Conservation (phyloP, 2,888 invertebrate species). For the Tetragonula carbonaria region DNA sequence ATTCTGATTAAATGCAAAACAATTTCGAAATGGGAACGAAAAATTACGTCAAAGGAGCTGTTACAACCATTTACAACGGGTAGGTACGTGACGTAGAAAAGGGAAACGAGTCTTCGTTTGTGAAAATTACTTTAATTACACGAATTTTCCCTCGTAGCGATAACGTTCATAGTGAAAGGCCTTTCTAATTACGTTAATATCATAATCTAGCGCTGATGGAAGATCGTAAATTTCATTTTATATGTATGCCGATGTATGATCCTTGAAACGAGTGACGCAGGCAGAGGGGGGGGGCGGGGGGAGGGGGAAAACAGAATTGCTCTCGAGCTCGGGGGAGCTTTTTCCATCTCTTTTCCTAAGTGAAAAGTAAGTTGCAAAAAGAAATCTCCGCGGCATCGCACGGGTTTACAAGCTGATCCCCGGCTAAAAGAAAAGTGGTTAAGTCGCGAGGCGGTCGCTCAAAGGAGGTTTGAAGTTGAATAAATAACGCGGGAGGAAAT, state of each 20-base stretch:
- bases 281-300: too few relatives aligned
- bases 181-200: slow-evolving; percentile 10
- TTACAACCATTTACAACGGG: not conserved
- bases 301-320: not conserved
- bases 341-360: not conserved
- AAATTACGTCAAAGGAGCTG: not conserved
- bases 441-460: slow-evolving; percentile 9
- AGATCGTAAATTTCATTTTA: not conserved
- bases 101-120: not conserved
- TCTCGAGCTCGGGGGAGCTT: not conserved
- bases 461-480: slow-evolving; percentile 41
- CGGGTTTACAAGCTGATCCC: slow-evolving; percentile 31
- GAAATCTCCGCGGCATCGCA: slow-evolving; percentile 36
- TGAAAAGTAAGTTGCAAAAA: slow-evolving; percentile 11
- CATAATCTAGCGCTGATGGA: not conserved
- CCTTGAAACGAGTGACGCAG: not conserved
- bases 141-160: not conserved
- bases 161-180: too few relatives aligned
- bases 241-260: not conserved
- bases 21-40: not conserved
- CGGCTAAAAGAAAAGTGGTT: slow-evolving; percentile 44
- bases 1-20: not conserved
- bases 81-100: too few relatives aligned
- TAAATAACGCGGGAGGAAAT: slow-evolving; percentile 36
- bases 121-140: not conserved